Percentiles rank a stretch among this genome's conserved stretches.
Evolutionary conservation across 2,888 invertebrate species (phyloP).

Genomic region (Pheosia gnoma): DNA sequence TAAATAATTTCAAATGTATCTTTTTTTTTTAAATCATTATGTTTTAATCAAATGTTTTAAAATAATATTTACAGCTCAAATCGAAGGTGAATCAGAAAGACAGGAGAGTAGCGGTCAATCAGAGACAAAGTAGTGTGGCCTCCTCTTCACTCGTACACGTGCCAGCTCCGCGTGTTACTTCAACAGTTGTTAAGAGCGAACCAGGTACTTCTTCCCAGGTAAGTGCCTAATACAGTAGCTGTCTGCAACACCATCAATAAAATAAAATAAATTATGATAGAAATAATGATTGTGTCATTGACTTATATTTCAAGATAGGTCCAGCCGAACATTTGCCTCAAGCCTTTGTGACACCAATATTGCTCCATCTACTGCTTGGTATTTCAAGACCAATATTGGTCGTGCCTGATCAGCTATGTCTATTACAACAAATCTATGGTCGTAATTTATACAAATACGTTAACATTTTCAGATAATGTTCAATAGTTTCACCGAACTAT

Average conservation of each 20-base stretch:
- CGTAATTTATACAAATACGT: background rate
- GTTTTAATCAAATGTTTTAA: slow-evolving; percentile 2
- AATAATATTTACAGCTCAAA: slow-evolving; percentile 83
- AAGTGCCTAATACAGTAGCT: slow-evolving; percentile 5
- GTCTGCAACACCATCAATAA: too few species aligned
- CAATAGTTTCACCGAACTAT: slow-evolving; percentile 60
- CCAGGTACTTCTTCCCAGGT: slow-evolving; percentile 47
- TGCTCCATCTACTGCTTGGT: too few species aligned
- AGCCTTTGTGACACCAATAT: too few species aligned
- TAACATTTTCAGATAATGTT: slow-evolving; percentile 58
- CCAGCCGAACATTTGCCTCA: too few species aligned
- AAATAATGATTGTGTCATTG: too few species aligned
- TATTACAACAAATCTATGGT: too few species aligned
- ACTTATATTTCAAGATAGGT: too few species aligned
- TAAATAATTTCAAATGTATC: background rate
- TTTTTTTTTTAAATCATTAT: too few species aligned
- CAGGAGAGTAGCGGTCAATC: slow-evolving; percentile 78
- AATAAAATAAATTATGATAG: too few species aligned
- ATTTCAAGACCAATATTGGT: too few species aligned
- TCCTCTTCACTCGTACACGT: slow-evolving; percentile 51
- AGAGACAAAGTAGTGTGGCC: slow-evolving; percentile 61
- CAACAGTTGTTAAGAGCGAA: slow-evolving; percentile 45
- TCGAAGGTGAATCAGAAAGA: slow-evolving; percentile 88
- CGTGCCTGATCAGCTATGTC: too few species aligned
- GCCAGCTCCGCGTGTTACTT: slow-evolving; percentile 42